phyloP scores from a whole-genome alignment of 2,888 invertebrate genomes.

The Pammene aurita region DNA sequence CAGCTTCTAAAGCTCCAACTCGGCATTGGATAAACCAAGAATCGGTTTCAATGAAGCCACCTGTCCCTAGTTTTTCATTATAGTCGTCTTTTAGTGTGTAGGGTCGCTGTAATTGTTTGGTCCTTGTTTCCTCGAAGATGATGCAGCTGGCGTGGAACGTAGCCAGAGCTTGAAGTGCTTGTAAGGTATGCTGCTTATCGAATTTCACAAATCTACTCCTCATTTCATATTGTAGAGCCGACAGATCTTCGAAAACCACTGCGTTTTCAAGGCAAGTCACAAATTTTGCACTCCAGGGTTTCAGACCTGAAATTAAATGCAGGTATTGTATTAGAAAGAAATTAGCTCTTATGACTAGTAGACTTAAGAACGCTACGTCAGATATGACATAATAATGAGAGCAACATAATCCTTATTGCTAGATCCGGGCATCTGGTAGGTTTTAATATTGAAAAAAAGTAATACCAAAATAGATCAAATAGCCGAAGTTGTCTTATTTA shows the following conservation, averaged over 20 bases:
- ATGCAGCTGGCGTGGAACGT: conserved; percentile 80
- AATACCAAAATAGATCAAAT: too few species aligned
- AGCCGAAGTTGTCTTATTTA: too few species aligned
- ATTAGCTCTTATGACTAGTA: too few species aligned
- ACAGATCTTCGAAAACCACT: conserved; percentile 74
- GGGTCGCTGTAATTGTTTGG: conserved; percentile 52
- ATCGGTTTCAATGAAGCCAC: conserved; percentile 59
- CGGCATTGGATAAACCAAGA: conserved; percentile 71
- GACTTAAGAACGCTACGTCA: too few species aligned
- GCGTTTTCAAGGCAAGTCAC: conserved; percentile 60
- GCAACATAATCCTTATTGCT: too few species aligned
- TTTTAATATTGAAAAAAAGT: too few species aligned
- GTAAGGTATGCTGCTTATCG: conserved; percentile 73
- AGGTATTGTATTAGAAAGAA: too few species aligned
- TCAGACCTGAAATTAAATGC: conserved; percentile 62
- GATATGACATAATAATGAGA: too few species aligned
- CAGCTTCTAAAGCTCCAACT: conserved; percentile 63
- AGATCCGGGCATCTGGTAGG: too few species aligned
- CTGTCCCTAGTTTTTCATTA: conserved; percentile 54
- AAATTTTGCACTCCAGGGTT: conserved; percentile 67
- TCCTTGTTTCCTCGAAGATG: conserved; percentile 76
- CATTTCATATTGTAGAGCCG: conserved; percentile 59
- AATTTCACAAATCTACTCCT: conserved; percentile 68
- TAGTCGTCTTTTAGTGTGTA: conserved; percentile 64
- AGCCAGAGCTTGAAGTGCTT: conserved; percentile 74